Base-by-base conservation (phyloP, 30 jellyfish, hydroid and myxozoan genomes). In the Haliclystus octoradiatus region DNA sequence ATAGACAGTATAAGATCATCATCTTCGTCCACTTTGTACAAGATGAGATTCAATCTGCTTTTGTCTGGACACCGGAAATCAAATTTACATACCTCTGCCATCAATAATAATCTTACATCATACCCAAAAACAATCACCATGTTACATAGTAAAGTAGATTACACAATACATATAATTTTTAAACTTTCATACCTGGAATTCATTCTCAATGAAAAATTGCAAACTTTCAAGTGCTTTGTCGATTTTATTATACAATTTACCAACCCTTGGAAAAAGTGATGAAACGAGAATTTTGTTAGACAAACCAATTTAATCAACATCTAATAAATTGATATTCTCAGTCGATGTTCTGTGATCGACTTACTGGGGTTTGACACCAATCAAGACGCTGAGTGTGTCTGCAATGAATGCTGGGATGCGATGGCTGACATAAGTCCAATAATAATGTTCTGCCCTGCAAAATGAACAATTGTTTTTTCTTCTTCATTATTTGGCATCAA, bases 291-390 rank as follows among this genome's bases (percentile, higher is more conserved):
- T 64, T 0, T 26, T 34, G 9, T 28, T 19, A 0, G 32, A 32
- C 22, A 15, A 29, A 15, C 32, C 30, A 4, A n/a, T n/a, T n/a
- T n/a, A n/a, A n/a, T n/a, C n/a, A n/a, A 40, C 19, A 40, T 40
- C 57, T 40, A 40, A 9, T 40, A 19, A 9, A 40, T 40, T 40
- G 57, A 5, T 40, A 40, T 40, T 5, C 57, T 26, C 72, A 7
- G 24, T 2, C 19, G 40, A 63, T 22, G 32, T 26, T 3, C 2
- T 1, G 5, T 2, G 28, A 27, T 19, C 9, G 9, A 28, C 52
- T 63, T 31, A 84, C 96, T 81, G 70, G 66, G 96, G 96, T 50
- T 85, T 85, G 25, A 76, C 34, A n/a, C 96, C 96, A 52, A 85
- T 70, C 60, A 85, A 61, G 27, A 85, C 33, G 2, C 88, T 60